phyloP scores from a whole-genome alignment of 2,797 vertebrate species.

The Xenopus petersii region DNA sequence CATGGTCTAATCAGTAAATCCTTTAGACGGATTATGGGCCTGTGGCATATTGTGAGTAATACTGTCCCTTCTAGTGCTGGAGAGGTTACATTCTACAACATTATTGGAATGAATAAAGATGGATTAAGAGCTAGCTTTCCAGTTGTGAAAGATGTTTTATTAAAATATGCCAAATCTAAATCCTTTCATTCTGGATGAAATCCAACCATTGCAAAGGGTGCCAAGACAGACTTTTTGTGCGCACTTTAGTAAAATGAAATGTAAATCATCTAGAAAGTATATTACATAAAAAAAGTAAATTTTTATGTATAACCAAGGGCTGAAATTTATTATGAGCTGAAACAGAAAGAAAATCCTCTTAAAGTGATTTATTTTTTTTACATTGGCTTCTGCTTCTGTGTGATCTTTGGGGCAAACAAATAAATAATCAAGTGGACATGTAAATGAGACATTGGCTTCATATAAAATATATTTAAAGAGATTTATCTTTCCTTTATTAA shows the following conservation, averaged over 20 bases:
- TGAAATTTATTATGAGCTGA: too few species aligned
- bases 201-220: not conserved
- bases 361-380: too few species aligned
- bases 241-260: constrained; percentile 9
- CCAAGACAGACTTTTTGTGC: constrained; percentile 14
- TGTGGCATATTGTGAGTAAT: constrained; percentile 28
- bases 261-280: too few species aligned
- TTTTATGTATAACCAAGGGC: too few species aligned
- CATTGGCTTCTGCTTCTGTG: too few species aligned
- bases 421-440: too few species aligned
- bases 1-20: constrained; percentile 31
- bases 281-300: too few species aligned
- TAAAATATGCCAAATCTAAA: constrained; percentile 31
- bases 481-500: too few species aligned
- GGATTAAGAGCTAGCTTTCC: constrained; percentile 8
- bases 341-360: too few species aligned
- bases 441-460: too few species aligned
- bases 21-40: constrained; percentile 5
- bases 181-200: constrained; percentile 31
- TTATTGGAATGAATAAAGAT: constrained; percentile 14
- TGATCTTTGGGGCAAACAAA: too few species aligned
- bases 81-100: constrained; percentile 18
- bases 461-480: too few species aligned
- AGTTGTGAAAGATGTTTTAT: constrained; percentile 24
- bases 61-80: constrained; percentile 1